Conservation (phyloP, 1,140 invertebrate genomes). For the Paraescarpia echinospica region DNA sequence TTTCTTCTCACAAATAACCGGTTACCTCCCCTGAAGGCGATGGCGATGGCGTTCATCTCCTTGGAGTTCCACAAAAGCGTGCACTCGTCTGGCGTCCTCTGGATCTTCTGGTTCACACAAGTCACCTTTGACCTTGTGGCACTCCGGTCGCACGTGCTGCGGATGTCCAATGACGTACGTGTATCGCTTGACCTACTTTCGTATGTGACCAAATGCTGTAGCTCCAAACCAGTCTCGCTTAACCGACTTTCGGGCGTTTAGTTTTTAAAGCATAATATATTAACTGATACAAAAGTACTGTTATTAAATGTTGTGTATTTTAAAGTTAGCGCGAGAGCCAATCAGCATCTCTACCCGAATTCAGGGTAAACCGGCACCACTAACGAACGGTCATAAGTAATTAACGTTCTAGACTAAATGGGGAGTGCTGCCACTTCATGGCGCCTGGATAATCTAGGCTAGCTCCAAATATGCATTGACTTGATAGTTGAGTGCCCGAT, state of each 20-base stretch:
- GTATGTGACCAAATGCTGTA: background rate
- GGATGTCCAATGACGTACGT: background rate
- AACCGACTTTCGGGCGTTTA: background rate
- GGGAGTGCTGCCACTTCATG: no score
- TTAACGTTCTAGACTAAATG: no score
- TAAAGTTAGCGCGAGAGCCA: no score
- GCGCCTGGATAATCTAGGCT: no score
- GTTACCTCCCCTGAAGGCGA: background rate
- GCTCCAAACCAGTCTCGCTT: background rate
- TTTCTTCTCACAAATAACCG: background rate
- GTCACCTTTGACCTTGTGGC: background rate
- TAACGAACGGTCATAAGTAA: no score
- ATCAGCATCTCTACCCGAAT: no score
- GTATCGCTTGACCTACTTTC: background rate
- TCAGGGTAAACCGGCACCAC: no score
- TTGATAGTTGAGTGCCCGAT: no score
- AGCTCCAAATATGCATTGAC: no score
- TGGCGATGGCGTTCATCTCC: background rate
- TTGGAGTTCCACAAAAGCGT: slow-evolving; percentile 65
- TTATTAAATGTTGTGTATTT: no score
- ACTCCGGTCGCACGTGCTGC: background rate
- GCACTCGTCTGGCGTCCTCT: slow-evolving; percentile 80
- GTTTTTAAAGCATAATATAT: no score
- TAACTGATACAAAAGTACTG: no score
- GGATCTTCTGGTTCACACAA: slow-evolving; percentile 76